These are phyloP conservation scores for Pandemis corylana DNA, from an alignment of 2,888 invertebrate species.

Conservation along the genomic window DNA sequence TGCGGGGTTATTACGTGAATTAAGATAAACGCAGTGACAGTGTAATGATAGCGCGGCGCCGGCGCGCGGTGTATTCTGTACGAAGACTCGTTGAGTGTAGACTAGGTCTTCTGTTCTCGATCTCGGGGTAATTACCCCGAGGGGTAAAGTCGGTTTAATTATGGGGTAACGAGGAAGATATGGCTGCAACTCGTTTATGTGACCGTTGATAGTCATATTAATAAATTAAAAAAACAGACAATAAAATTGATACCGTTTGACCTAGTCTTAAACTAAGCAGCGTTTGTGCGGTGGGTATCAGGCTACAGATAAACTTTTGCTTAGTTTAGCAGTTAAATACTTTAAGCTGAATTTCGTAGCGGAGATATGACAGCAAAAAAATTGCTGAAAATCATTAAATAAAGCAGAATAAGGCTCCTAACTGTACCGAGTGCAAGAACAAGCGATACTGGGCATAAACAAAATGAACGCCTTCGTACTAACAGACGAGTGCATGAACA, in stretches of 20 bases:
- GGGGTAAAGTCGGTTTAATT: not conserved
- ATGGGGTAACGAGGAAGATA: not conserved
- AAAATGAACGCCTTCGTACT: not conserved
- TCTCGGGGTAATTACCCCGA: not conserved
- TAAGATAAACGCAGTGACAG: slow-evolving; percentile 72
- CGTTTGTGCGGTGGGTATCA: no score
- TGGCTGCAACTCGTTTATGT: not conserved
- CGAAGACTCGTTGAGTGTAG: not conserved
- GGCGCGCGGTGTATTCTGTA: slow-evolving; percentile 41
- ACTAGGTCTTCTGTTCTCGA: not conserved
- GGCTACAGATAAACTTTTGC: no score
- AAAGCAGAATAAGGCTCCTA: slow-evolving; percentile 23
- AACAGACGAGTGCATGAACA: not conserved
- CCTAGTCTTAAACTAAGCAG: no score
- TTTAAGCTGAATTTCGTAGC: no score
- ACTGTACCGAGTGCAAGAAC: slow-evolving; percentile 28
- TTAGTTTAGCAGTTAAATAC: no score
- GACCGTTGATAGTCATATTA: no score
- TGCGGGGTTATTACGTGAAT: slow-evolving; percentile 72
- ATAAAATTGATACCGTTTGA: no score
- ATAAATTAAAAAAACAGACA: no score
- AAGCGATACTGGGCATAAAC: slow-evolving; percentile 16
- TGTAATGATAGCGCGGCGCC: slow-evolving; percentile 64
- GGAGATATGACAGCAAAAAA: not conserved
- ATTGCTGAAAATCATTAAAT: not conserved